Conservation (phyloP, 1,140 invertebrate genomes). For the Lutraria rhynchaena region DNA sequence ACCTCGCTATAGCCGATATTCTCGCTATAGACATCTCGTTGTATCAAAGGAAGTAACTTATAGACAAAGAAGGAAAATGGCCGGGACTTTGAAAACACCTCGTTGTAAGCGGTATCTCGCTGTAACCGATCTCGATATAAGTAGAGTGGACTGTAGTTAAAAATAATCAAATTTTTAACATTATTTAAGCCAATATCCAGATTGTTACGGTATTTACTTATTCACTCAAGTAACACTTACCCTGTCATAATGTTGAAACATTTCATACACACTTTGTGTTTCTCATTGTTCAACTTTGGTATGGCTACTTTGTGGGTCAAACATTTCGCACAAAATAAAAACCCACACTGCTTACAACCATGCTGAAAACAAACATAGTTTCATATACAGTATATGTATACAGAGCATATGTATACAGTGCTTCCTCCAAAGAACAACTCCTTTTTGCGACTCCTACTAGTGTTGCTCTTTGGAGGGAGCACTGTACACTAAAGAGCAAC, state of each 20-base stretch:
- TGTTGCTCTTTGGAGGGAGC: not conserved
- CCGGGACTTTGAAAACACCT: too few relatives aligned
- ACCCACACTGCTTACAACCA: constrained; percentile 82
- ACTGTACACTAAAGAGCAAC: not conserved
- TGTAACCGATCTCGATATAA: too few relatives aligned
- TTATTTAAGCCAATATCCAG: not conserved
- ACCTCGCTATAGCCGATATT: too few relatives aligned
- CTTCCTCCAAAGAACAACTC: not conserved
- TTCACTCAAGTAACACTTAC: constrained; percentile 60
- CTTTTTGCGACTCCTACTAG: not conserved
- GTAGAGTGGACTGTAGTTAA: not conserved
- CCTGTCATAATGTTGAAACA: constrained; percentile 75
- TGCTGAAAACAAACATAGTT: constrained; percentile 68
- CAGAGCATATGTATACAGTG: not conserved
- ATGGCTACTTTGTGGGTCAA: constrained; percentile 73
- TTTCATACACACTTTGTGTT: constrained; percentile 78
- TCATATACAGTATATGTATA: not conserved
- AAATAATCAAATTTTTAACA: not conserved
- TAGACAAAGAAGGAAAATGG: not conserved
- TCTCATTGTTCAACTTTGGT: constrained; percentile 77
- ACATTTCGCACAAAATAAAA: constrained; percentile 81
- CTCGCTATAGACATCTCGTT: not conserved
- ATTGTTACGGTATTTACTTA: not conserved
- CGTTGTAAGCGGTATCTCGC: too few relatives aligned
- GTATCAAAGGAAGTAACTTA: not conserved